phyloP scores from a whole-genome alignment of 2,888 invertebrate genomes.

The Eupithecia pulchellata region DNA sequence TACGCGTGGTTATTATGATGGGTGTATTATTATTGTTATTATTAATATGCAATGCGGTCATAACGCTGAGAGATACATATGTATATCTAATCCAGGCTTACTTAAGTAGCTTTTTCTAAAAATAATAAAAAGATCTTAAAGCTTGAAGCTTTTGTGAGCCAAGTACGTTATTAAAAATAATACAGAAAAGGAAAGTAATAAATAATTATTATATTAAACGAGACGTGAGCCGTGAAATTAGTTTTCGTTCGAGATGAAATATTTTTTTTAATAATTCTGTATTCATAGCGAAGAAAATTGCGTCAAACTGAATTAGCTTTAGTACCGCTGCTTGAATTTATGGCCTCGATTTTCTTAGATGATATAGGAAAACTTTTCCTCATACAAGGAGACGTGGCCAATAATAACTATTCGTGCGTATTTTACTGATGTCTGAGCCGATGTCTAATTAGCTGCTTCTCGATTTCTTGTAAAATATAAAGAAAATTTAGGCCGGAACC shows the following conservation, averaged over 20 bases:
- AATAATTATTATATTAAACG: conserved; percentile 11
- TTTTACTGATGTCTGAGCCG: too few relatives aligned
- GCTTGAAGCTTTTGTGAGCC: too few relatives aligned
- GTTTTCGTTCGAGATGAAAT: conserved; percentile 5
- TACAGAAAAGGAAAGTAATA: neutral
- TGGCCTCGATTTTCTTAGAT: neutral
- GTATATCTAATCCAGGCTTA: too few relatives aligned
- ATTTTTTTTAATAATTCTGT: conserved; percentile 8
- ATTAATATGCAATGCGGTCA: too few relatives aligned
- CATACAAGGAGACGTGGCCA: neutral
- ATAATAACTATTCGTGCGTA: neutral
- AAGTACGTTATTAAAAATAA: neutral
- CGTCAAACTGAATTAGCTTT: conserved; percentile 5
- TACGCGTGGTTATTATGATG: too few relatives aligned
- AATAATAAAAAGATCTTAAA: neutral
- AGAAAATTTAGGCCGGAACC: too few relatives aligned
- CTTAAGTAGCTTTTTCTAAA: too few relatives aligned
- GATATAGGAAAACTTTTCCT: neutral
- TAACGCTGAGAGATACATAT: too few relatives aligned
- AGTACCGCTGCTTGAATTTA: neutral
- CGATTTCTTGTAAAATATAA: too few relatives aligned
- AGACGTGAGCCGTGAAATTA: conserved; percentile 20
- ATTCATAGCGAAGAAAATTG: conserved; percentile 9
- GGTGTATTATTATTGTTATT: too few relatives aligned
- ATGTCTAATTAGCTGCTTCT: too few relatives aligned